These are phyloP conservation scores for Apodemus speciosus DNA, from an alignment of 2,113 vertebrate genomes.

Conservation along the genomic window DNA sequence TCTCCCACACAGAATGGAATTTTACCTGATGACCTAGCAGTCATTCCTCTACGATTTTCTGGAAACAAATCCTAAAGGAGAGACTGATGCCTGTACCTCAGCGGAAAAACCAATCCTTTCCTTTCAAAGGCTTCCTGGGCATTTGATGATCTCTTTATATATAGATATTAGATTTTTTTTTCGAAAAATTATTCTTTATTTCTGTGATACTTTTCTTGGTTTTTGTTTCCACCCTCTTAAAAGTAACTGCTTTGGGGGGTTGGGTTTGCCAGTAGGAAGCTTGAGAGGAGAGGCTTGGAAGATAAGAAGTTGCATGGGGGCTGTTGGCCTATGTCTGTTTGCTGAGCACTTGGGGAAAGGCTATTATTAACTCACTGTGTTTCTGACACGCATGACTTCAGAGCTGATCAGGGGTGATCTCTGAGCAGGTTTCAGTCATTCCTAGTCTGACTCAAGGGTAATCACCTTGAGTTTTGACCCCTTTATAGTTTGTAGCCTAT, in stretches of 20 bases:
- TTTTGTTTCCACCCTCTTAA: background rate
- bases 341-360: background rate
- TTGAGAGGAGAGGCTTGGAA: background rate
- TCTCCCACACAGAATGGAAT: background rate
- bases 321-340: background rate
- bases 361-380: background rate
- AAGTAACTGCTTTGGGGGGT: background rate
- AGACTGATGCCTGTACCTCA: background rate
- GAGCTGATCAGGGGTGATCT: constrained; percentile 68
- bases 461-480: background rate
- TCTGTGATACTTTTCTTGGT: background rate
- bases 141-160: background rate
- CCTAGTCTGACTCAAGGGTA: background rate
- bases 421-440: constrained; percentile 78
- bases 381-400: constrained; percentile 77
- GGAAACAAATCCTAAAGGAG: background rate
- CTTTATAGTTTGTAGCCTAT: constrained; percentile 81
- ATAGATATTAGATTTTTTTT: background rate
- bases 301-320: background rate
- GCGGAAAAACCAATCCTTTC: background rate
- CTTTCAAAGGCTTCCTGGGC: background rate
- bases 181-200: background rate
- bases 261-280: background rate
- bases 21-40: background rate
- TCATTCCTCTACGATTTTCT: background rate